phyloP scores from a whole-genome alignment of 1,140 invertebrate genomes.

The Saccostrea cuccullata region DNA sequence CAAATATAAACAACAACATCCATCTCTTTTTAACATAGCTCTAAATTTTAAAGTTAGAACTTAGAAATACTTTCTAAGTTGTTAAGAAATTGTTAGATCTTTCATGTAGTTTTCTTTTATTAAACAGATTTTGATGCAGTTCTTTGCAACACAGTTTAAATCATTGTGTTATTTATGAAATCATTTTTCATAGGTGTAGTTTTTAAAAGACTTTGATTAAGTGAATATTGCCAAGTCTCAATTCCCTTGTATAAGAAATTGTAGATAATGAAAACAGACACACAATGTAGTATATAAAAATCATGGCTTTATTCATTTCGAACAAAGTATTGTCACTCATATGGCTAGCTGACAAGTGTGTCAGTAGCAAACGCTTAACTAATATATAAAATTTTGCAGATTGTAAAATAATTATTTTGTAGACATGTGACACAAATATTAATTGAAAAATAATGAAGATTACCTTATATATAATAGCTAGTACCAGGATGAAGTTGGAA shows the following conservation, averaged over 20 bases:
- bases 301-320: conserved; percentile 22
- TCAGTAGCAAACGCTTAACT: background rate
- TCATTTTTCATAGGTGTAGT: too few species aligned
- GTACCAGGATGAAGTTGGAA: too few species aligned
- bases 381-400: background rate
- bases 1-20: background rate
- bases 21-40: background rate
- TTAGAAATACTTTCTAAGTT: background rate
- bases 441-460: background rate
- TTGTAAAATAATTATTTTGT: background rate
- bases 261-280: background rate
- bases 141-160: too few species aligned
- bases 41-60: background rate
- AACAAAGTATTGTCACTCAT: conserved; percentile 1
- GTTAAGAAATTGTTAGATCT: background rate
- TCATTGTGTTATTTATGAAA: too few species aligned
- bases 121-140: background rate
- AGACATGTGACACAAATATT: background rate
- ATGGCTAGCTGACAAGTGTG: background rate
- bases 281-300: background rate
- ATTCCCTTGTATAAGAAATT: too few species aligned
- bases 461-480: too few species aligned
- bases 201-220: too few species aligned
- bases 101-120: background rate
- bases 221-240: too few species aligned